Conservation (phyloP, 2,113 vertebrate species). For the Telmatochromis sp. region DNA sequence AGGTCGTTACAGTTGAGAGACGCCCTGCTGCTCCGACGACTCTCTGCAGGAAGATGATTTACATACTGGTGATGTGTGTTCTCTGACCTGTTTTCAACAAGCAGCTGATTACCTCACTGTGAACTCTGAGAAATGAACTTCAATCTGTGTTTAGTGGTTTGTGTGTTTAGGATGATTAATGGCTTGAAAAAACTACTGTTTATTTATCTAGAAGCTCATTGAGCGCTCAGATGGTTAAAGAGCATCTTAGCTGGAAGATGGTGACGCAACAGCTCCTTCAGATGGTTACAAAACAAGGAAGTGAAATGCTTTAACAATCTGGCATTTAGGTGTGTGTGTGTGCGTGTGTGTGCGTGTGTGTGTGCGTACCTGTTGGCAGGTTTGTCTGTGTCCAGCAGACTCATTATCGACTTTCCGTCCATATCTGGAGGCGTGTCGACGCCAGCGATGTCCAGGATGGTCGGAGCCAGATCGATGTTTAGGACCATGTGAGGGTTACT, state of each 20-base stretch:
- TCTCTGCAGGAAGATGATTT: neutral
- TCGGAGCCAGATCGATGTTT: conserved; percentile 95
- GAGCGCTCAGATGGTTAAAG: neutral
- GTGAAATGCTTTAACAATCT: neutral
- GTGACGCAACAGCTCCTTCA: neutral
- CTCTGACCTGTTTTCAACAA: neutral
- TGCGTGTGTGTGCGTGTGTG: neutral
- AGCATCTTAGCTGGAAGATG: neutral
- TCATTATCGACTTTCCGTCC: conserved; percentile 92
- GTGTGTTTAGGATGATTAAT: neutral
- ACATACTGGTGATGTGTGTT: neutral
- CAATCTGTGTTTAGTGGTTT: neutral
- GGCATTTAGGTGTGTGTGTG: neutral
- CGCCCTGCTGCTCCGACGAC: neutral
- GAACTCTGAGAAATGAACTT: neutral
- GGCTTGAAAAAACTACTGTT: neutral
- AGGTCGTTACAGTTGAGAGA: neutral
- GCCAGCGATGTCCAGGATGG: conserved; percentile 94
- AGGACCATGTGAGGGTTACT: conserved; percentile 93
- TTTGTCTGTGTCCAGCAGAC: conserved; percentile 83
- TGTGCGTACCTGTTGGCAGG: conserved; percentile 78
- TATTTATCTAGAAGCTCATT: neutral
- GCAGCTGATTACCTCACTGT: neutral
- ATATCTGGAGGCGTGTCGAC: conserved; percentile 89
- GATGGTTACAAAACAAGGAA: neutral